Evolutionary conservation across 2,888 invertebrate species (phyloP), one percentile per base, ranked within the genome.

Genomic region (Branchinecta sandiegonensis): DNA sequence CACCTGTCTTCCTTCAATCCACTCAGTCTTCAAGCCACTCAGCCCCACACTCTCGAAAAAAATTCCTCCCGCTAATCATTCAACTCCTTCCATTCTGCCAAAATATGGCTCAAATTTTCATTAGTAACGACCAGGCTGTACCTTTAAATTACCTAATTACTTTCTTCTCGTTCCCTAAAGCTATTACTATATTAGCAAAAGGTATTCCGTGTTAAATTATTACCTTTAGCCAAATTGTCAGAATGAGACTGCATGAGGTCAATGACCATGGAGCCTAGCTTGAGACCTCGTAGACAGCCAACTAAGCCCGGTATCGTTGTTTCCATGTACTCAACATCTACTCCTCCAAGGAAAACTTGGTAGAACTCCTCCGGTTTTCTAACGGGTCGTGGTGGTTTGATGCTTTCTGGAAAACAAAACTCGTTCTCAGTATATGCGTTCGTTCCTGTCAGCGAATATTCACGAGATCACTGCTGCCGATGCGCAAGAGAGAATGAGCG

Each of bases 321-420:
- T 47, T 86, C 77, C 73, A 87, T 79, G 71, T 88, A 88, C 75
- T 86, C 85, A 2, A 85, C 81, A 77, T 91, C 90, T 75, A 87
- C 90, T 12, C 91, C 91, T 48, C 92, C 93, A 65, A 93, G 81
- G 78, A 91, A 90, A 74, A 79, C 74, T 80, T 92, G 90, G 75
- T 92, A 90, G 77, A 93, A 93, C 75, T 90, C 89, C 0, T 88
- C 89, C 0, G 92, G 91, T 8, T 90, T 89, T 1, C 91, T 90
- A 46, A 90, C 90, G 6, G 92, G 92, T 71, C 92, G 82, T 77
- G 90, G 90, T 9, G 92, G 92, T 68, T 88, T 88, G 66, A 93
- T 83, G 48, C 90, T 87, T 81, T 93, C 92, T 88, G 79, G 56
- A 80, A 80, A 72, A 46, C 48, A 47, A 47, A 47, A 67, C 37